Evolutionary conservation across 2,888 invertebrate genomes (phyloP).

Genomic region (Pyrochroa serraticornis): DNA sequence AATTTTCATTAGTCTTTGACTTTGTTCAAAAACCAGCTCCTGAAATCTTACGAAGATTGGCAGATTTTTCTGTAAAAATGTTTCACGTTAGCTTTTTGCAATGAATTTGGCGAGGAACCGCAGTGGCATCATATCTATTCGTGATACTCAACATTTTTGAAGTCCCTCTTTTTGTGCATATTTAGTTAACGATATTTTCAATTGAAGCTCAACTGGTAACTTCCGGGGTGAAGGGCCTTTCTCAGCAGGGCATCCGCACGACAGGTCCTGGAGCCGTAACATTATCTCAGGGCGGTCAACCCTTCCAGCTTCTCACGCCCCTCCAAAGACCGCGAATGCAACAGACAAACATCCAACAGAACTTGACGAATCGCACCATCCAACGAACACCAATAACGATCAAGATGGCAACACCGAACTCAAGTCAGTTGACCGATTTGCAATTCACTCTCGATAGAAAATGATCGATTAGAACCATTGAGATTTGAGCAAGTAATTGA

Average conservation of each 20-base stretch:
- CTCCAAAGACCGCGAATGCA: constrained; percentile 52
- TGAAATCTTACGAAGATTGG: too few relatives aligned
- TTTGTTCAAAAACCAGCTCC: too few relatives aligned
- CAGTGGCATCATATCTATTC: too few relatives aligned
- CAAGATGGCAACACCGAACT: constrained; percentile 55
- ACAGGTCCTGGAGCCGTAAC: constrained; percentile 50
- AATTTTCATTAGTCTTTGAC: too few relatives aligned
- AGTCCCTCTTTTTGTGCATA: too few relatives aligned
- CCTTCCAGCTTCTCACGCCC: constrained; percentile 54
- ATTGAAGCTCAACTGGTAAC: constrained; percentile 67
- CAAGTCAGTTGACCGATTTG: constrained; percentile 58
- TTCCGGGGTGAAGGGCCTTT: constrained; percentile 66
- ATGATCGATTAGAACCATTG: constrained; percentile 36
- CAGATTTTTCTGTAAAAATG: too few relatives aligned
- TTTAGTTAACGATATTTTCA: neutral
- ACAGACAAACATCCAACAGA: constrained; percentile 46
- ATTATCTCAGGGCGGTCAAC: constrained; percentile 49
- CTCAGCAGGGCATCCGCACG: constrained; percentile 51
- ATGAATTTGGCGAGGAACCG: too few relatives aligned
- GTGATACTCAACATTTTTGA: too few relatives aligned
- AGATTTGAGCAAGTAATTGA: neutral
- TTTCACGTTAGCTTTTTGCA: too few relatives aligned
- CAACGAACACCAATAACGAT: constrained; percentile 56
- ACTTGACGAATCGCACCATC: constrained; percentile 48
- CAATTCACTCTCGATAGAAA: constrained; percentile 52